phyloP scores from a whole-genome alignment of 2,888 invertebrate genomes.

The Steinernema hermaphroditum region DNA sequence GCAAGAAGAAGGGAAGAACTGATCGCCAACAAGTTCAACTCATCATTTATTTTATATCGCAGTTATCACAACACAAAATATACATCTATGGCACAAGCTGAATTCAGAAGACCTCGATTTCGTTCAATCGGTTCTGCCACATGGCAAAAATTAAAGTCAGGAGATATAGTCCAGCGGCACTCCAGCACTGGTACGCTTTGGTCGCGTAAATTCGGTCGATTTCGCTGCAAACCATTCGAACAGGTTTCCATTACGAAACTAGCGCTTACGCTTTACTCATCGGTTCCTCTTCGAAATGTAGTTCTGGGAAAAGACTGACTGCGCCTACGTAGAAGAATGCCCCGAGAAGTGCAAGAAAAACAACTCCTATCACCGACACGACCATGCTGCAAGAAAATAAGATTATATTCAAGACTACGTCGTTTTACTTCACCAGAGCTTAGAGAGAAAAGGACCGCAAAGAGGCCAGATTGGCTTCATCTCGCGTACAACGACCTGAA shows the following conservation, averaged over 20 bases:
- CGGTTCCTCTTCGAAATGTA: neutral
- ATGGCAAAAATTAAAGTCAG: slow-evolving; percentile 56
- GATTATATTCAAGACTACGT: neutral
- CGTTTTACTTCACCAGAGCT: neutral
- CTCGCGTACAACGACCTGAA: too few species aligned
- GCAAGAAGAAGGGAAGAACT: too few species aligned
- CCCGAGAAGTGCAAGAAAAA: slow-evolving; percentile 32
- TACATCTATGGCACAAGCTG: too few species aligned
- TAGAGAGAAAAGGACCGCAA: slow-evolving; percentile 34
- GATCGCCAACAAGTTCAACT: too few species aligned
- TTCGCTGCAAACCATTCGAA: neutral
- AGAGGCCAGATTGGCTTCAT: slow-evolving; percentile 27
- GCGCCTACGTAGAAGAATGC: slow-evolving; percentile 35
- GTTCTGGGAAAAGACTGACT: slow-evolving; percentile 32
- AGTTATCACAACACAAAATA: too few species aligned
- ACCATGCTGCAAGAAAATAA: slow-evolving; percentile 1
- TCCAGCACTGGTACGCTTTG: slow-evolving; percentile 66
- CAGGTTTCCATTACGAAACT: neutral
- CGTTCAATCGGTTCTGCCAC: slow-evolving; percentile 41
- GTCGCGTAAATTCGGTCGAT: neutral
- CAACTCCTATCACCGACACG: neutral
- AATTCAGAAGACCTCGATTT: neutral
- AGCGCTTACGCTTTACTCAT: neutral
- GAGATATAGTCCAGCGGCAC: slow-evolving; percentile 67
- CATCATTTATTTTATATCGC: too few species aligned